These are phyloP conservation scores for Rambutsinella grinnellia DNA, from an alignment of 2,888 invertebrate genomes.

Conservation along the genomic window DNA sequence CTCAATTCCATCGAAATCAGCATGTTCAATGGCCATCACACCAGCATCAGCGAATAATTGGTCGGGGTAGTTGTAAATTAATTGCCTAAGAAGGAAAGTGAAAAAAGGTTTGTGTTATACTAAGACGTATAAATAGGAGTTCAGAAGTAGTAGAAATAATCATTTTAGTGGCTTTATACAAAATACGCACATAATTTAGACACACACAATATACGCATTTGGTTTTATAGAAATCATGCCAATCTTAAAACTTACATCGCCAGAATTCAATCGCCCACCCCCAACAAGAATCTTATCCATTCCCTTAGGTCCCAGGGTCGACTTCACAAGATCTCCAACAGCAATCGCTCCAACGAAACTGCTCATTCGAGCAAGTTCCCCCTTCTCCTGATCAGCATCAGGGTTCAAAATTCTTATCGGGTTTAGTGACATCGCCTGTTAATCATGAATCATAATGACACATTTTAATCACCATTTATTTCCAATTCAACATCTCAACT, in stretches of 20 bases:
- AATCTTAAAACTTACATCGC: conserved; percentile 57
- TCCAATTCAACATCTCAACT: no score
- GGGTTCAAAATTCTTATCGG: conserved; percentile 94
- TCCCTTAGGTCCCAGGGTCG: conserved; percentile 98
- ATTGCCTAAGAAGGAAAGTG: no score
- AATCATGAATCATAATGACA: no score
- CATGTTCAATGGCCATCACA: conserved; percentile 99
- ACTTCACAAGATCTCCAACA: conserved; percentile 98
- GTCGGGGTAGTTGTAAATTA: conserved; percentile 99
- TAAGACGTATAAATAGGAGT: no score
- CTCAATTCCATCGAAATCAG: conserved; percentile 99
- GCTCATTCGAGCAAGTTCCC: conserved; percentile 96
- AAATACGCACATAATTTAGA: neutral
- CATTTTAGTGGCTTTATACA: no score
- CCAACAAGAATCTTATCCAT: conserved; percentile 95
- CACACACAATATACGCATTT: no score
- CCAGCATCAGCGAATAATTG: conserved; percentile 98
- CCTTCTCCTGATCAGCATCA: conserved; percentile 98
- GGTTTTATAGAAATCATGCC: no score
- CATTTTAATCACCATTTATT: no score
- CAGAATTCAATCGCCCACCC: conserved; percentile 79
- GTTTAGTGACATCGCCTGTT: conserved; percentile 81
- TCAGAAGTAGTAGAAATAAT: no score
- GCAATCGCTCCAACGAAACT: conserved; percentile 99
- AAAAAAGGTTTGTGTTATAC: no score